Base-by-base conservation (phyloP, 2,888 invertebrate species). In the Nycteola revayana region DNA sequence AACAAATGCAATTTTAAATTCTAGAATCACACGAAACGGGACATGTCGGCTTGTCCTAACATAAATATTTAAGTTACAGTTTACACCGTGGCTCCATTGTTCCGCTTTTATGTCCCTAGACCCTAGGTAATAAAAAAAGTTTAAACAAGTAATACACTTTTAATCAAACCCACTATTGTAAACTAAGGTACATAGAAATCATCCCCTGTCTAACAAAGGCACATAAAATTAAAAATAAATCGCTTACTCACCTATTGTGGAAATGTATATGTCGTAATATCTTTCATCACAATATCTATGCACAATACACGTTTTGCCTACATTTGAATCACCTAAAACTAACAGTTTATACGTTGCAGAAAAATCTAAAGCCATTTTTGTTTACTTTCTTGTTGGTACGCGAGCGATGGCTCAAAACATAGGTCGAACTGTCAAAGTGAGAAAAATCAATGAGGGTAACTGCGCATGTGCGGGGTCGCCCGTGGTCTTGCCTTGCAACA, bases 181-280 rank as follows among this genome's bases (percentile, higher is more conserved):
- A 14, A 3, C 14, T 14, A 3, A 5, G 14, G 14, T 14, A 14
- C 14, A 5, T 14, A 14, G 5, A 14, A 2, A 14, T 21, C 66
- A 73, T 70, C 75, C 75, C 63, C 66, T 75, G 66, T 62, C 66
- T 68, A 53, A 83, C 79, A 80, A 82, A 81, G 78, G 68, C 62
- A 66, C 71, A 63, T 79, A 79, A 78, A 78, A 68, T 48, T 47
- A 60, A 70, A 75, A 66, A 65, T 71, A 77, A 80, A 76, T 73
- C 69, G 54, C 59, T 58, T 41, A 87, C 93, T 93, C 80, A 95
- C 96, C 96, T 88, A 96, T 96, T 51, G 96, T 96, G 28, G 95
- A 95, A 87, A 96, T 96, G 84, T 96, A 96, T 55, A 96, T 95
- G 76, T 96, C 96, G 85, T 95, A 96, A 83, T 95, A 96, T 65